Evolutionary conservation across 2,113 vertebrate species (phyloP), one percentile per base, ranked within the genome.

Genomic region (Mandrillus leucophaeus): DNA sequence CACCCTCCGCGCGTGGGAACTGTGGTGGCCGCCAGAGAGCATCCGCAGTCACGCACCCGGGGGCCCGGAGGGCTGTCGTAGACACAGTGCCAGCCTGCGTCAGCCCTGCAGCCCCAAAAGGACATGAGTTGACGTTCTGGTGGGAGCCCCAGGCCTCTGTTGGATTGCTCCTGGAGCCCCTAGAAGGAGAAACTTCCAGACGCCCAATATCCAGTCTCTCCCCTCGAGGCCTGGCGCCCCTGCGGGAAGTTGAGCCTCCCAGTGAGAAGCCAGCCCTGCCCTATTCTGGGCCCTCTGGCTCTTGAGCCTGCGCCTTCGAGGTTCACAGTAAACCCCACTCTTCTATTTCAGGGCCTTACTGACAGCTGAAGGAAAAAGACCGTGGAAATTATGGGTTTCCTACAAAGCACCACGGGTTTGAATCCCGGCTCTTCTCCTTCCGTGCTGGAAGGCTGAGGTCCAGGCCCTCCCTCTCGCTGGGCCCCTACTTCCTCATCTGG

Each of bases 401-500:
- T 45, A 68, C 50, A 35, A 86, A 68, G 72, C 1, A 2, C 45
- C 14, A 1, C 0, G 45, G 73, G 86, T 75, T 80, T 91, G 93
- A 86, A 79, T 57, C 97, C 95, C 30, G 23, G 81, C 95, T 78
- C 72, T 18, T 73, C 72, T 87, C 92, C 66, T 89, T 89, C 82
- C 89, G 55, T 0, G 40, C 92, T 93, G 91, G 86, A 57, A 92
- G 98, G 96, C 97, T 79, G 92, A 89, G 50, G 95, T 92, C 96
- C 97, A 95, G 82, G 87, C 89, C 88, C 91, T 92, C 89, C 91
- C 94, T 94, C 90, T 94, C 80, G 76, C 92, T 48, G 90, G 96
- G 97, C 96, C 97, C 96, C 96, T 90, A 82, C 95, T 98, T 97
- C 97, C 95, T 98, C 98, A 98, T 98, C 98, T 98, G 98, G 98